Conservation (phyloP, 2,888 invertebrate genomes). For the Yponomeuta sedellus region DNA sequence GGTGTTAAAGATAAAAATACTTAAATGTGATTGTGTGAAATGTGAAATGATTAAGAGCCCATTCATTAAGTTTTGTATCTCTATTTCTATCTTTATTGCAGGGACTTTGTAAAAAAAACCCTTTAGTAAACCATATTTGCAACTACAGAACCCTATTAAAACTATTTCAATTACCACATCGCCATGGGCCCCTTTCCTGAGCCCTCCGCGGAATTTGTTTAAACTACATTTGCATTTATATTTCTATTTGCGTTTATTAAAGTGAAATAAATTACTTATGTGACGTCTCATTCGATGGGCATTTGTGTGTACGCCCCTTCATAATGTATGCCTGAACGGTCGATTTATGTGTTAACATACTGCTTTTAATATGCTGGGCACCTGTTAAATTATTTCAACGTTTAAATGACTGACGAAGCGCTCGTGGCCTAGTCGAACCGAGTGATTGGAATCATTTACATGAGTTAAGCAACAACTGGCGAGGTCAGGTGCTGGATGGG, state of each 20-base stretch:
- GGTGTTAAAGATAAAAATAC: too few species aligned
- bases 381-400: not conserved
- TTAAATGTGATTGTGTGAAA: too few species aligned
- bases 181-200: not conserved
- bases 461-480: too few species aligned
- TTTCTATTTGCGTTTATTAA: slow-evolving; percentile 65
- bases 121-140: not conserved
- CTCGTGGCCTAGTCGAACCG: too few species aligned
- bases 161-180: not conserved
- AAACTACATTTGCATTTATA: slow-evolving; percentile 25
- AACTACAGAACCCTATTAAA: slow-evolving; percentile 7
- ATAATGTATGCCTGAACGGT: not conserved
- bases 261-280: slow-evolving; percentile 47
- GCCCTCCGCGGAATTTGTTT: slow-evolving; percentile 11
- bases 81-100: not conserved
- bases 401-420: not conserved
- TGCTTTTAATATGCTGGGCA: not conserved
- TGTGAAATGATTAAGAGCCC: too few species aligned
- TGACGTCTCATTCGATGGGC: slow-evolving; percentile 42
- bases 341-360: slow-evolving; percentile 9
- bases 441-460: too few species aligned
- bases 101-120: not conserved
- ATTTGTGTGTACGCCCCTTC: not conserved
- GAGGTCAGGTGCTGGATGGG: too few species aligned
- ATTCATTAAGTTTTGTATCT: too few species aligned